A percentile compares a stretch with the other conserved stretches of the same genome.
phyloP scores from a whole-genome alignment of 2,888 invertebrate species.

The Myopa testacea region DNA sequence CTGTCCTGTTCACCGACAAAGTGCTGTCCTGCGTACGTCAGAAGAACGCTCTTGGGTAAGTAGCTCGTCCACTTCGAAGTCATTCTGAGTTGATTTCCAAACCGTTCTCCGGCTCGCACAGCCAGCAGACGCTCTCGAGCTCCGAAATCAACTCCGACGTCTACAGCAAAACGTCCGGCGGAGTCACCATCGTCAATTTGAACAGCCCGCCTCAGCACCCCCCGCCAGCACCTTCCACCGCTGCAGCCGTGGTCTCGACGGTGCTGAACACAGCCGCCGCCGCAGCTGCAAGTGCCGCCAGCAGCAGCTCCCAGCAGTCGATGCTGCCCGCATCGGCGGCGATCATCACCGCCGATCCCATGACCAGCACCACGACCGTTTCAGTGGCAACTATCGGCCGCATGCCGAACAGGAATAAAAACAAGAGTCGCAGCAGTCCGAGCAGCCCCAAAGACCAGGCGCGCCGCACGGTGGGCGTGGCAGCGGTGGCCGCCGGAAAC shows the following conservation, averaged over 20 bases:
- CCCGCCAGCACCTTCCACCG: constrained; percentile 44
- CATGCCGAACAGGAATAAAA: constrained; percentile 52
- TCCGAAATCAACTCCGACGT: constrained; percentile 69
- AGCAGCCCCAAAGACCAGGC: constrained; percentile 58
- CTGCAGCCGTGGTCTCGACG: constrained; percentile 47
- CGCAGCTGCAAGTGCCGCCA: constrained; percentile 42
- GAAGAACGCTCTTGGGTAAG: constrained; percentile 70
- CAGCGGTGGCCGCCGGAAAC: constrained; percentile 47
- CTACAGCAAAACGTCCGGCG: constrained; percentile 79
- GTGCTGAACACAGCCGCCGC: constrained; percentile 45
- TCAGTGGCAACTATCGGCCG: constrained; percentile 51
- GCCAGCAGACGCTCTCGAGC: constrained; percentile 62
- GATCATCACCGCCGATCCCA: constrained; percentile 50
- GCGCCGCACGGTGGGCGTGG: constrained; percentile 48
- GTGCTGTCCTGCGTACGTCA: constrained; percentile 81
- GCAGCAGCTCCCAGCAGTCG: constrained; percentile 41
- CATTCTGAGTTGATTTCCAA: background rate
- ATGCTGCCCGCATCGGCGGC: constrained; percentile 45
- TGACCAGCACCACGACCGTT: constrained; percentile 48
- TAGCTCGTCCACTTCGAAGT: background rate
- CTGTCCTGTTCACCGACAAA: constrained; percentile 83
- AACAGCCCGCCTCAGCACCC: constrained; percentile 69
- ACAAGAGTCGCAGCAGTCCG: constrained; percentile 57
- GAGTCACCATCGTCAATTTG: constrained; percentile 84
- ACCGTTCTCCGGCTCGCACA: constrained; percentile 39